Evolutionary conservation across 2,113 vertebrate species (phyloP).

Genomic region (Ploceus nigricollis): DNA sequence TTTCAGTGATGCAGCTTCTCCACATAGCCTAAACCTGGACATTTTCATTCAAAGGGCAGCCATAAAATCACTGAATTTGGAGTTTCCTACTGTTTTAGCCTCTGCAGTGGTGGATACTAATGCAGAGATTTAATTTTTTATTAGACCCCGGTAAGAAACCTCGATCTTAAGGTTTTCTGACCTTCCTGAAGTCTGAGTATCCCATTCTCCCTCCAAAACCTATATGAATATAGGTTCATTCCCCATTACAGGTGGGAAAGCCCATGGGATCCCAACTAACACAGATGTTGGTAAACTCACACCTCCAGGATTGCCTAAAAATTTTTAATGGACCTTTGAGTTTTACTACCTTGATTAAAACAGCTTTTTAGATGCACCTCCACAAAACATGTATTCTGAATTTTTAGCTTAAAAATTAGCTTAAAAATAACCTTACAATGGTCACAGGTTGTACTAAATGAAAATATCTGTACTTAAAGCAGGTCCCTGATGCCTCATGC

Average conservation of each 20-base stretch:
- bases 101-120: not conserved
- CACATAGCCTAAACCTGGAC: not conserved
- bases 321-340: not conserved
- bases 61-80: not conserved
- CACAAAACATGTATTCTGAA: not conserved
- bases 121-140: not conserved
- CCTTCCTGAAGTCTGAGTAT: not conserved
- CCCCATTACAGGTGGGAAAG: not conserved
- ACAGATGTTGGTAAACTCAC: not conserved
- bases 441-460: not conserved
- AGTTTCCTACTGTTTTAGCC: not conserved
- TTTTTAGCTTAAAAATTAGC: not conserved
- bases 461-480: not conserved
- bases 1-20: conserved; percentile 9
- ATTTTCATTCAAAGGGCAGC: not conserved
- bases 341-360: not conserved
- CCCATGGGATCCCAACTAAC: not conserved
- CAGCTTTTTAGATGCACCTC: not conserved
- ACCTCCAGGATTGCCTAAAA: not conserved
- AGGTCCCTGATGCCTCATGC: not conserved
- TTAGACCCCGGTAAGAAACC: not conserved
- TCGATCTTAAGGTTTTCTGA: not conserved
- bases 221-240: not conserved
- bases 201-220: not conserved
- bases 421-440: not conserved